A percentile compares a stretch with the other conserved stretches of the same genome.
These are phyloP conservation scores for Hyppa rectilinea DNA, from an alignment of 2,888 invertebrate species.

Conservation along the genomic window DNA sequence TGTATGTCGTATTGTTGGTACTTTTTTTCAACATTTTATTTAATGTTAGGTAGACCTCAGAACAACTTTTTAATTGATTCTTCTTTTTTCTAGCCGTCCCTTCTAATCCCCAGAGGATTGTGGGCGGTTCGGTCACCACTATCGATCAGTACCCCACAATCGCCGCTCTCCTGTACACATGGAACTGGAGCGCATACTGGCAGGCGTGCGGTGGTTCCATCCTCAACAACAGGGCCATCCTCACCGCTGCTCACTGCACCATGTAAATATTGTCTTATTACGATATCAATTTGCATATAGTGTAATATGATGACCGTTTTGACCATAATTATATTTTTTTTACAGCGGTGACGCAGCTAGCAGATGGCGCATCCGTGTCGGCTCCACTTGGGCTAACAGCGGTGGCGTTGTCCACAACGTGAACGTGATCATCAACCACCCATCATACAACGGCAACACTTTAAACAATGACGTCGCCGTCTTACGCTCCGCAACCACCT, in stretches of 20 bases:
- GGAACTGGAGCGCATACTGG: slow-evolving; percentile 34
- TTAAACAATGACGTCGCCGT: slow-evolving; percentile 30
- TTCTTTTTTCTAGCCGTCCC: slow-evolving; percentile 56
- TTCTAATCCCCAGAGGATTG: slow-evolving; percentile 66
- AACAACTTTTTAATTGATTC: not conserved
- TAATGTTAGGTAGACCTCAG: not conserved
- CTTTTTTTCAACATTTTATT: too few species aligned
- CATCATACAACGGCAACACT: not conserved
- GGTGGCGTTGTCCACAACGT: not conserved
- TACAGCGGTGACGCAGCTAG: not conserved
- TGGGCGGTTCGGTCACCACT: slow-evolving; percentile 70
- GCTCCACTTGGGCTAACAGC: not conserved
- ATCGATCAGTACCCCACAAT: slow-evolving; percentile 64
- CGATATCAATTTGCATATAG: too few species aligned
- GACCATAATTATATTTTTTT: too few species aligned
- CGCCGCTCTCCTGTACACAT: slow-evolving; percentile 60
- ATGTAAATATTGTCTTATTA: too few species aligned
- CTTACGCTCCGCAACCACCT: slow-evolving; percentile 14
- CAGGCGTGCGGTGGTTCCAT: slow-evolving; percentile 70
- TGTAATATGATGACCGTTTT: too few species aligned
- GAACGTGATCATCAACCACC: not conserved
- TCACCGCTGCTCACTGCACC: slow-evolving; percentile 66
- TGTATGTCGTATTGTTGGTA: too few species aligned
- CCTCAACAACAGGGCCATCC: slow-evolving; percentile 64
- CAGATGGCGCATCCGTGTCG: not conserved